Base-by-base conservation (phyloP, 1,140 invertebrate genomes). In the Oreohelix idahoensis region DNA sequence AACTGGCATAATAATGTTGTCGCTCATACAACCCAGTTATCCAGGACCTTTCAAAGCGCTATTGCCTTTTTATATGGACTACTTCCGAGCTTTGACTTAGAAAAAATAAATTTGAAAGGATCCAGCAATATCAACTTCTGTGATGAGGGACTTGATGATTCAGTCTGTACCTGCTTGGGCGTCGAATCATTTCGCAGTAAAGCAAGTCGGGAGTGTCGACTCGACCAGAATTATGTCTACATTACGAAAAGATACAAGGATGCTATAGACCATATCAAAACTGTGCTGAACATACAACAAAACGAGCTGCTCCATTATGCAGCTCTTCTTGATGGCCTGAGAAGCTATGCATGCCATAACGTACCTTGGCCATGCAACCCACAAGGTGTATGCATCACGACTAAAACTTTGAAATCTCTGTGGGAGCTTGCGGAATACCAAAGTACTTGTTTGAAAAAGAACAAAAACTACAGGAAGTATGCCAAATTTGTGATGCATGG, bases 1-100 rank as follows among this genome's bases (percentile, higher is more conserved):
- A 86, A 92, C 88, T 69, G 92, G 92, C 87, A 63, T 8, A 94
- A 95, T 32, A 95, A 96, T 78, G 93, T 97, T 36, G 91, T 95
- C 32, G 94, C 96, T 4, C 96, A 95, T 88, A 96, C 96, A 83
- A 98, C 97, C 0, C 94, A 95, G 53, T 97, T 97, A 91, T 93
- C 96, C 15, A 94, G 97, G 87, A 98, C 97, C 20, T 97, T 97
- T 85, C 97, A 98, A 92, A 98, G 97, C 89, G 95, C 95, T 5
- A 92, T 97, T 58, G 96, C 96, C 2, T 93, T 97, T 84, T 90
- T 97, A 23, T 97, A 95, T 93, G 94, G 95, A 0, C 94, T 97
- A 81, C 90, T 97, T 35, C 94, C 95, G 20, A 92, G 93, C 8
- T 94, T 95, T 75, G 89, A 93, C 82, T 84, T 94, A 17, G 79